These are phyloP conservation scores for Nycticorax nycticorax DNA, from an alignment of 2,113 vertebrate species.

Conservation along the genomic window DNA sequence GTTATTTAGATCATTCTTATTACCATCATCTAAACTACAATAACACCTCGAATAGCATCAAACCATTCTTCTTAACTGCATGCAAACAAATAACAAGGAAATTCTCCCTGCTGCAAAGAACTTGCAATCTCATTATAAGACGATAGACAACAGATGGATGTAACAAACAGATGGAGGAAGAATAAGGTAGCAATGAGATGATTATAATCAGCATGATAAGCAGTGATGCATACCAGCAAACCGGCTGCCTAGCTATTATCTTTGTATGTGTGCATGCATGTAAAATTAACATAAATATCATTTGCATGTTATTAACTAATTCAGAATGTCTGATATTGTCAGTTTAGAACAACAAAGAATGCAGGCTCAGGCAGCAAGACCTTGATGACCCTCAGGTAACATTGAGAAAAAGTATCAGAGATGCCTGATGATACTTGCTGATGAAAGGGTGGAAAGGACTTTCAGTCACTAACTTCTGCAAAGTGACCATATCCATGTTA, in stretches of 20 bases:
- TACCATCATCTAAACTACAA: neutral
- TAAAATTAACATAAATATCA: conserved; percentile 11
- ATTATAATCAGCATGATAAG: conserved; percentile 57
- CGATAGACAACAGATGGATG: conserved; percentile 47
- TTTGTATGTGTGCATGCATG: neutral
- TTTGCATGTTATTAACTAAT: neutral
- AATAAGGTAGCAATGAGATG: conserved; percentile 56
- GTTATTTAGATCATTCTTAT: neutral
- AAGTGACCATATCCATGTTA: neutral
- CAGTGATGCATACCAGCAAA: conserved; percentile 50
- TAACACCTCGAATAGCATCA: neutral
- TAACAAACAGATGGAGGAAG: conserved; percentile 53
- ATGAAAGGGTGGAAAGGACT: neutral
- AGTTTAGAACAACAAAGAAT: neutral
- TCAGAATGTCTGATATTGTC: neutral
- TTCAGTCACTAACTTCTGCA: neutral
- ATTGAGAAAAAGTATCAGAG: neutral
- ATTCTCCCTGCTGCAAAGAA: neutral
- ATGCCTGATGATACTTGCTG: neutral
- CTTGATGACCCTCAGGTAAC: neutral
- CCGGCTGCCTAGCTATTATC: conserved; percentile 18
- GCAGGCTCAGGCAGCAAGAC: neutral
- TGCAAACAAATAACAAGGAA: conserved; percentile 12
- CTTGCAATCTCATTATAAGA: conserved; percentile 42
- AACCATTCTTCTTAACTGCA: neutral